Evolutionary conservation across 1,140 invertebrate species (phyloP).

Genomic region (Euura saliciscinereae): DNA sequence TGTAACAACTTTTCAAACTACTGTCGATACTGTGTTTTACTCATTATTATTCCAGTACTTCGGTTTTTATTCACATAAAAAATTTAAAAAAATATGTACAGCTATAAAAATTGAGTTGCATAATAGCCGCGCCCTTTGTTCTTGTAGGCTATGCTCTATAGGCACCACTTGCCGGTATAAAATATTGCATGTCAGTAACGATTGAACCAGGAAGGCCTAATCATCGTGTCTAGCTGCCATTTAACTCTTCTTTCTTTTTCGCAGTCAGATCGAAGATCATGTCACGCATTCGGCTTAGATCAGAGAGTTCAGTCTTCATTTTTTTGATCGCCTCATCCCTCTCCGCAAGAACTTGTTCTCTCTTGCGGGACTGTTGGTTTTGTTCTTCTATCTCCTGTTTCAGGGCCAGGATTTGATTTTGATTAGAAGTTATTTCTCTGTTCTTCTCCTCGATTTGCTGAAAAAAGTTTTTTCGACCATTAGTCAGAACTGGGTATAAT

Average conservation of each 20-base stretch:
- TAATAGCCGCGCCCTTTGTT: too few relatives aligned
- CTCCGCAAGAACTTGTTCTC: conserved; percentile 40
- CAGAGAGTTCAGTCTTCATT: conserved; percentile 38
- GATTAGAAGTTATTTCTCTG: conserved; percentile 35
- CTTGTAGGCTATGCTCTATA: too few relatives aligned
- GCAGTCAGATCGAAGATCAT: conserved; percentile 51
- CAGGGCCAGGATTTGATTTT: conserved; percentile 38
- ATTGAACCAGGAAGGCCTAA: background rate
- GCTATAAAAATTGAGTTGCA: too few relatives aligned
- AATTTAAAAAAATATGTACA: too few relatives aligned
- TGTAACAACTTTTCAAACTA: too few relatives aligned
- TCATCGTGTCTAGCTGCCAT: conserved; percentile 18
- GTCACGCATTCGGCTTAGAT: conserved; percentile 49
- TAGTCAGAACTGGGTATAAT: background rate
- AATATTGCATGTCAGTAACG: too few relatives aligned
- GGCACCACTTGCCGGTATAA: too few relatives aligned
- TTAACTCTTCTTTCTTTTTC: conserved; percentile 44
- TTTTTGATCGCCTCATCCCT: conserved; percentile 42
- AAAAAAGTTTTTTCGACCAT: conserved; percentile 4
- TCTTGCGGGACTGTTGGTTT: conserved; percentile 32
- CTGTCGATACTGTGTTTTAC: too few relatives aligned
- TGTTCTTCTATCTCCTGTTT: conserved; percentile 45
- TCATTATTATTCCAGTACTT: too few relatives aligned
- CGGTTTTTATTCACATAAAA: too few relatives aligned
- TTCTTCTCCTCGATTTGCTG: conserved; percentile 42